Base-by-base conservation (phyloP, 1,140 invertebrate genomes). In the Camponotus floridanus region DNA sequence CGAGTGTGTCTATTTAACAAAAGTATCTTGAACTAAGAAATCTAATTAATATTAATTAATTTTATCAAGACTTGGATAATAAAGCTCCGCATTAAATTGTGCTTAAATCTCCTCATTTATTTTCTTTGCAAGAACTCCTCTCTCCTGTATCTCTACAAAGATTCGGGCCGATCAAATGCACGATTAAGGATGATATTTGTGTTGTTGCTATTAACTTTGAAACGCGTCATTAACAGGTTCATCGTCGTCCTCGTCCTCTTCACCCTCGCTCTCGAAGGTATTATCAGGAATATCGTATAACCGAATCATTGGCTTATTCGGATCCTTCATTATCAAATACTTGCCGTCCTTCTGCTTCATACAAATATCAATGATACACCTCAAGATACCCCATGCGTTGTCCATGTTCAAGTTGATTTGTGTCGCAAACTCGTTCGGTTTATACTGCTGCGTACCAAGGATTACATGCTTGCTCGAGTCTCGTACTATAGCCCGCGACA, bases 361-460 rank as follows among this genome's bases (percentile, higher is more conserved):
- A 89, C 99, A 99, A 84, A 99, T 98, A 93, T 99, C 99, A 92
- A 99, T 98, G 88, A 99, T 99, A 93, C 99, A 99, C 6, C 99
- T 96, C n/a, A 99, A 95, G 74, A 99, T 98, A 86, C 99, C 99
- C 99, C 99, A 99, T 2, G 98, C 99, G 95, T 99, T 99, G 93
- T 99, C 99, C 98, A 99, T 99, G 93, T 99, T 99, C 86, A 99
- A 95, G 95, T 99, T 99, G 91, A 99, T 99, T 95, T 99, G 99
- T 4, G 98, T 98, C 8, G 99, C 99, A 95, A 99, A 99, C 95
- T 99, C 99, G 91, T 98, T 97, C 2, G 99, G 99, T 93, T 99
- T 99, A 94, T 99, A 99, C 94, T 99, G 99, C 94, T 99, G 99
- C 5, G 99, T 99, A 39, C 99, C 99, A 51, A 99, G 96, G 86